phyloP scores from a whole-genome alignment of 1,140 invertebrate genomes.

The Pseudobourletiella spinata region DNA sequence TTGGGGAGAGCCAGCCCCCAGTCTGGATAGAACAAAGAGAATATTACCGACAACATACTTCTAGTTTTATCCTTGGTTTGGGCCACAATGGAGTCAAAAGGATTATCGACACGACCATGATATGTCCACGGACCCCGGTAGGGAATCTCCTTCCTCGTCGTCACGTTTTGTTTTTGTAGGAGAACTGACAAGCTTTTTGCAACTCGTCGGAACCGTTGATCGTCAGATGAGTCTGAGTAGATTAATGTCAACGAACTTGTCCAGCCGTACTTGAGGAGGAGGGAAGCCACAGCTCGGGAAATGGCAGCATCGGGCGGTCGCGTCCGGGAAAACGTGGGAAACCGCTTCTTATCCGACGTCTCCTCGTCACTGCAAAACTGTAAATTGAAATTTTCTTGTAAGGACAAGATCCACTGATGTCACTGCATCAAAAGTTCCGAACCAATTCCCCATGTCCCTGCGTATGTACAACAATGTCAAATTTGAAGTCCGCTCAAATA shows the following conservation, averaged over 20 bases:
- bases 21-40: neutral
- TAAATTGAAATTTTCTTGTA: neutral
- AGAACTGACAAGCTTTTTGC: constrained; percentile 33
- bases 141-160: constrained; percentile 12
- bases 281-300: constrained; percentile 73
- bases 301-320: constrained; percentile 87
- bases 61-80: constrained; percentile 66
- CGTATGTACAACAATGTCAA: too few species aligned
- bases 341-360: constrained; percentile 74
- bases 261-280: constrained; percentile 60
- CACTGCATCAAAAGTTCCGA: too few species aligned
- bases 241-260: constrained; percentile 37
- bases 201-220: constrained; percentile 31
- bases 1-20: too few species aligned
- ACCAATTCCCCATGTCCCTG: too few species aligned
- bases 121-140: constrained; percentile 57
- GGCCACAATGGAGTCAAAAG: constrained; percentile 65
- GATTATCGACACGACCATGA: constrained; percentile 65
- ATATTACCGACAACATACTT: constrained; percentile 56
- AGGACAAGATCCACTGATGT: too few species aligned
- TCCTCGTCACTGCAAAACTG: constrained; percentile 79
- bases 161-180: constrained; percentile 21
- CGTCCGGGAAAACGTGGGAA: constrained; percentile 85
- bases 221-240: constrained; percentile 31
- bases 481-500: too few species aligned